Base-by-base conservation (phyloP, 2,888 invertebrate genomes). In the Pachycephus smyrnensis region DNA sequence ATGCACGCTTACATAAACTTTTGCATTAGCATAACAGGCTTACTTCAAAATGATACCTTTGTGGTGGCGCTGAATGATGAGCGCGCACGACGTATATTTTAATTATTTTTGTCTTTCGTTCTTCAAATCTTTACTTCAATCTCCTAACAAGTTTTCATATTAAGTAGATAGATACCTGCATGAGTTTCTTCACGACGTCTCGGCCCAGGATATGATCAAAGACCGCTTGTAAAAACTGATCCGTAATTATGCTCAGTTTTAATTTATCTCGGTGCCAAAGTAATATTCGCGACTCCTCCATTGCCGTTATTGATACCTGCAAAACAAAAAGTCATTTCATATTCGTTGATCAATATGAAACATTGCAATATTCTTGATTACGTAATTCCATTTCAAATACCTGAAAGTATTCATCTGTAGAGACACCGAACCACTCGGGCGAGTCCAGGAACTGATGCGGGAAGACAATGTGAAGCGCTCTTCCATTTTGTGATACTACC, bases 401-500 rank as follows among this genome's bases (percentile, higher is more conserved):
- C 94, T 97, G 97, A 92, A 97, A 97, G 91, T 94, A 96, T 90
- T 97, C 97, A 89, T 97, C 96, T 40, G 96, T 96, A 77, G 96
- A 96, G 74, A 97, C 96, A 82, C 96, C 96, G 92, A 97, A 97
- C 96, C 97, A 97, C 93, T 97, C 97, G 76, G 97, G 96, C 82
- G 96, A 96, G 92, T 97, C 97, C 84, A 97, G 94, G 93, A 97
- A 97, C 92, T 97, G 97, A 93, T 96, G 96, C 79, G 96, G 95
- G 92, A 96, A 96, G 90, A 97, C 96, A 91, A 97, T 96, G 92
- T 97, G 97, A 81, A 97, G 93, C 79, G 96, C 96, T 85, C 96
- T 94, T 88, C 96, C 96, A 92, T 95, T 95, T 92, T 97, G 97
- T 23, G 96, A 96, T 86, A 97, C 96, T 88, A 97, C 96, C 91